phyloP scores from a whole-genome alignment of 2,797 vertebrate genomes.

The Notamacropus eugenii region DNA sequence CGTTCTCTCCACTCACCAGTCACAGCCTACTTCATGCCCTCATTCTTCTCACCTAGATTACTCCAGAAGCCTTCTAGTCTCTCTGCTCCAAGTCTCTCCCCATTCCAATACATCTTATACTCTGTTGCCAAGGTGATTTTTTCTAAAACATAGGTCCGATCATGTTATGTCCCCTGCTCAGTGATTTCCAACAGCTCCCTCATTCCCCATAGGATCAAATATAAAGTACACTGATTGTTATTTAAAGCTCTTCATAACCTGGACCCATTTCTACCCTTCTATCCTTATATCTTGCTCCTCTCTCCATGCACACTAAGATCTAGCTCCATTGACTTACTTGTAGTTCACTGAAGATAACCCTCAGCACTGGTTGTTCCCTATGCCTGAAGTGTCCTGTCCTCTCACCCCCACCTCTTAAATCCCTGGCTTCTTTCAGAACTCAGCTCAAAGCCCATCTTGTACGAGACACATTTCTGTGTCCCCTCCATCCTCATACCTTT shows the following conservation, averaged over 20 bases:
- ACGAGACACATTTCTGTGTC: background rate
- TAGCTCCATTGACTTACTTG: background rate
- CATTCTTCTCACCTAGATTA: background rate
- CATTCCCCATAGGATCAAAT: constrained; percentile 22
- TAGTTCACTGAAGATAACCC: background rate
- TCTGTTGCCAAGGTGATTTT: constrained; percentile 14
- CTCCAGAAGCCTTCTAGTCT: background rate
- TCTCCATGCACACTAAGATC: background rate
- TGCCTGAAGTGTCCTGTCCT: background rate
- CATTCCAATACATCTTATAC: constrained; percentile 28
- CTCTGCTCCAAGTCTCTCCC: background rate
- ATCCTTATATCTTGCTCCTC: background rate
- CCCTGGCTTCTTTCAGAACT: background rate
- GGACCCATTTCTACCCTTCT: background rate
- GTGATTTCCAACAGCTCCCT: background rate
- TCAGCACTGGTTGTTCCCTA: background rate
- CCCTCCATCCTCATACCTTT: background rate
- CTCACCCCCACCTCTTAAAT: background rate
- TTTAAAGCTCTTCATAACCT: background rate
- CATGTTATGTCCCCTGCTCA: constrained; percentile 47
- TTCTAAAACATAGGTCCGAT: constrained; percentile 47
- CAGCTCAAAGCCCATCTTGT: background rate
- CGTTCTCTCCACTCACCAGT: background rate
- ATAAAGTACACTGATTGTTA: background rate
- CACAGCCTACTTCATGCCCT: background rate